Evolutionary conservation across 2,888 invertebrate species (phyloP), one percentile per base, ranked within the genome.

Genomic region (Eilema depressum): DNA sequence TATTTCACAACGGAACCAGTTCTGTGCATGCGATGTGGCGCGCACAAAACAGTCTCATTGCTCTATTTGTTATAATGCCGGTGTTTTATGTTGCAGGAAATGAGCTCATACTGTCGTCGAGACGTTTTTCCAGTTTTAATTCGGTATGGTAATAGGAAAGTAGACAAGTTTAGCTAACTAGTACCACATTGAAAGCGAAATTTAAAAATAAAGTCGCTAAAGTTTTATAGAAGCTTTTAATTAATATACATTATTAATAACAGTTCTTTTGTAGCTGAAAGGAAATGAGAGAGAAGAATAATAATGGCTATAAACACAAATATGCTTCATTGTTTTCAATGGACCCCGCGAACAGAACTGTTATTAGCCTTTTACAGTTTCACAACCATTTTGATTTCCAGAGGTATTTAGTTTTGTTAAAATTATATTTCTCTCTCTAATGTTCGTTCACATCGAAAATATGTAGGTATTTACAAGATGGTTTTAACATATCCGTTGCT

Each of bases 61-160:
- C 91, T 89, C 87, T 90, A 90, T 91, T 92, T 90, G 89, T 89
- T 89, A 86, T 88, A 84, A 88, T 86, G 86, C 83, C 84, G 83
- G 85, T 86, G 86, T 87, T 90, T 88, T 88, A 88, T 88, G 85
- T 86, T 85, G 85, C 88, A 89, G 89, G 88, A 90, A 91, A 91
- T 90, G 88, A 88, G 87, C 86, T 86, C 87, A 85, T 85, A 85
- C 86, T 84, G 87, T 85, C 86, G 82, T 83, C 80, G 83, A 83
- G 83, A 83, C 81, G 85, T 79, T 86, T 85, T 86, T 83, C 84
- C 83, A 86, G 78, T 87, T 79, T 85, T 86, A 86, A 89, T 87
- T 83, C 83, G 77, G 79, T 83, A 83, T 78, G 76, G 77, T 83
- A 83, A 81, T 79, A 86, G 82, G 84, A 84, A 83, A 85, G 85